A percentile compares a stretch with the other conserved stretches of the same genome.
Conservation (phyloP, 1,140 invertebrate genomes). For the Trachelipus rathkii region DNA sequence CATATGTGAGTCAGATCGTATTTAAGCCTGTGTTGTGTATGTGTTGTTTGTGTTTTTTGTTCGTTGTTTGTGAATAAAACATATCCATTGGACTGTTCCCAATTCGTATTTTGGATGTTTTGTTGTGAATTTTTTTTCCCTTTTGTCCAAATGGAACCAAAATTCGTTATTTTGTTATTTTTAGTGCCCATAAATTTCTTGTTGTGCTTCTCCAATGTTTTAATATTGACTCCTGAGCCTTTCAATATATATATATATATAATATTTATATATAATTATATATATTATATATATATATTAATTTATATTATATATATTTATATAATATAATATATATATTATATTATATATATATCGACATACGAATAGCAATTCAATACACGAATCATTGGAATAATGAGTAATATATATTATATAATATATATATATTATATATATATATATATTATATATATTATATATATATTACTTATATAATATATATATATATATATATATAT, state of each 20-base stretch:
- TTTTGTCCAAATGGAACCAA: slow-evolving; percentile 7
- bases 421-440: no score
- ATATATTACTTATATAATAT: no score
- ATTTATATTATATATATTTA: slow-evolving; percentile 4
- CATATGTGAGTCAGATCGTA: no score
- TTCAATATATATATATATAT: neutral
- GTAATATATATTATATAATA: no score
- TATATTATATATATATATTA: slow-evolving; percentile 1
- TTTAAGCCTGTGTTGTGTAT: no score
- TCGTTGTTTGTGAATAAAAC: neutral
- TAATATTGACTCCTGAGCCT: neutral
- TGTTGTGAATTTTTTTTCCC: neutral
- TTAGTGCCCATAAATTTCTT: neutral
- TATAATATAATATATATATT: neutral
- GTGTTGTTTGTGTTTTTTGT: no score
- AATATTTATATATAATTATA: slow-evolving; percentile 8
- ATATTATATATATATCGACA: neutral
- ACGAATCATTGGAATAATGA: no score
- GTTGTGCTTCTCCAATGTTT: neutral
- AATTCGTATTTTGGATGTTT: neutral
- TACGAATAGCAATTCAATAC: no score
- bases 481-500: no score
- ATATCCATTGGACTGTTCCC: neutral
- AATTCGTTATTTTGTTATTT: slow-evolving; percentile 1
- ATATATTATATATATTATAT: no score